phyloP scores from a whole-genome alignment of 92 coral and sea anemone genomes.

The Galaxea fascicularis region DNA sequence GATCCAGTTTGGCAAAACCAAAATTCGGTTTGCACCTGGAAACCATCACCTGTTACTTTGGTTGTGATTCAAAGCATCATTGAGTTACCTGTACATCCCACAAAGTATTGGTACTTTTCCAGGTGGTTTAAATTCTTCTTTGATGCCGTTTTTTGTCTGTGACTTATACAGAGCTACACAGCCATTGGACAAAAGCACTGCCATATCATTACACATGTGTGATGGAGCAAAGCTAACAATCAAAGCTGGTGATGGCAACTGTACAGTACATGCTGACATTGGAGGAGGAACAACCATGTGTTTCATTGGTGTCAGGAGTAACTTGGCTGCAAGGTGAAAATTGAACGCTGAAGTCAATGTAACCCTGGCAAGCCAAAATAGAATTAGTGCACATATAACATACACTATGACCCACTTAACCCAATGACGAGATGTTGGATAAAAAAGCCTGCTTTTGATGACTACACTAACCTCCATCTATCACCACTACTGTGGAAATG shows the following conservation, averaged over 20 bases:
- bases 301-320: constrained; percentile 86
- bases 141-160: constrained; percentile 20
- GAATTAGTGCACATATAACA: too few relatives aligned
- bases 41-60: too few relatives aligned
- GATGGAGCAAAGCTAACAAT: constrained; percentile 85
- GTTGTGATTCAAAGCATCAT: too few relatives aligned
- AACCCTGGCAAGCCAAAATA: too few relatives aligned
- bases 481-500: constrained; percentile 86
- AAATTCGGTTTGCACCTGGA: too few relatives aligned
- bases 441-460: too few relatives aligned
- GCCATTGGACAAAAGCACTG: constrained; percentile 81
- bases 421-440: too few relatives aligned
- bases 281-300: constrained; percentile 97
- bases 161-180: constrained; percentile 69
- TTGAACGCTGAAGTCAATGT: too few relatives aligned
- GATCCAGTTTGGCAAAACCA: too few relatives aligned
- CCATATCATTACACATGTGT: constrained; percentile 78
- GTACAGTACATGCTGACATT: constrained; percentile 81
- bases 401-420: neutral
- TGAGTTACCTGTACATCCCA: constrained; percentile 63
- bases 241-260: constrained; percentile 73
- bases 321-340: constrained; percentile 32
- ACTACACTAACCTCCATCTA: constrained; percentile 85
- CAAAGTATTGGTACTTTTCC: constrained; percentile 62
- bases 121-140: constrained; percentile 66